Evolutionary conservation across 2,797 vertebrate genomes (phyloP).

Genomic region (Notoglanidium macrostoma): DNA sequence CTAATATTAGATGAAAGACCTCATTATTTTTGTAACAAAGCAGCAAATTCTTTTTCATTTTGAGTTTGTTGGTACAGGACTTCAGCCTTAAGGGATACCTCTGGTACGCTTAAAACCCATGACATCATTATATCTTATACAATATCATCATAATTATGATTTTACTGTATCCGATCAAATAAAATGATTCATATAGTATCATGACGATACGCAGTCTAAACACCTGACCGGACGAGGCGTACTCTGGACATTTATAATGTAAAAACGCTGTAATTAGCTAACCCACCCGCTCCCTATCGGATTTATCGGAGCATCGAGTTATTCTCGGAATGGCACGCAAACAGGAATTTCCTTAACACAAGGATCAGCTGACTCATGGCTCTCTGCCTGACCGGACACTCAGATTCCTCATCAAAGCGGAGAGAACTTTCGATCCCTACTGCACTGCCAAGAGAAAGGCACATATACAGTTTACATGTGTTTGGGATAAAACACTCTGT

Average conservation of each 20-base stretch:
- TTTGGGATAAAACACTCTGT: neutral
- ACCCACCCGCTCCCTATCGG: neutral
- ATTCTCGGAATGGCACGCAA: neutral
- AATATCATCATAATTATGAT: neutral
- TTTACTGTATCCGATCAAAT: neutral
- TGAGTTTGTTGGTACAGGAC: neutral
- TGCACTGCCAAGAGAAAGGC: neutral
- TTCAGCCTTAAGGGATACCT: neutral
- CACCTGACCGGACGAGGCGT: neutral
- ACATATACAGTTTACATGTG: neutral
- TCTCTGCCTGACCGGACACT: neutral
- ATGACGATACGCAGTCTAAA: neutral
- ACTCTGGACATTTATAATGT: neutral
- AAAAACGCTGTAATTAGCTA: neutral
- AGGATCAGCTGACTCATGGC: neutral
- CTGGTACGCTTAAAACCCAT: neutral
- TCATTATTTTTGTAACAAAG: no score
- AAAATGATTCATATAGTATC: neutral
- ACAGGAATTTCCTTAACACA: slow-evolving; percentile 3
- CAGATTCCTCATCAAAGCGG: neutral
- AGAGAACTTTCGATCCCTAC: neutral
- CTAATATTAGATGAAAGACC: neutral
- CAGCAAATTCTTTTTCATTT: neutral
- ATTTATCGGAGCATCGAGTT: neutral
- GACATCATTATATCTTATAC: neutral